Percentiles rank a stretch among this genome's conserved stretches.
Evolutionary conservation across 2,888 invertebrate genomes (phyloP).

Genomic region (Cecidostiba fungosa): DNA sequence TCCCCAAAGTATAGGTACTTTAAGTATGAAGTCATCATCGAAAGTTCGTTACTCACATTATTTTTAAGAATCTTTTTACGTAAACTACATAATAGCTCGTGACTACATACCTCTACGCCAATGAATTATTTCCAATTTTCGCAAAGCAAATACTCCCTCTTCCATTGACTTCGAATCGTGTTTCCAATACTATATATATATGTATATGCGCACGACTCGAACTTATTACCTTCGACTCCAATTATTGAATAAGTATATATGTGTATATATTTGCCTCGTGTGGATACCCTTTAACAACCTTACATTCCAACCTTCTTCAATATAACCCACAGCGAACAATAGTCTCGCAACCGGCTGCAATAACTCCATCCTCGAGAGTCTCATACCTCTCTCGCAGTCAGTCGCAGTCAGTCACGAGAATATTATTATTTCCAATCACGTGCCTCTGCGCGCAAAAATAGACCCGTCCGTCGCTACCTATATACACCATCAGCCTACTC

Average conservation of each 20-base stretch:
- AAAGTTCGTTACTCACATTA: background rate
- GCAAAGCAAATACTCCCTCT: background rate
- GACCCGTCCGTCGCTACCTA: background rate
- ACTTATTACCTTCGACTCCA: background rate
- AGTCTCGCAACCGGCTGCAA: slow-evolving; percentile 1
- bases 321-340: slow-evolving; percentile 9
- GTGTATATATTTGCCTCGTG: background rate
- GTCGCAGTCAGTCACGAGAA: slow-evolving; percentile 7
- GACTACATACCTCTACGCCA: background rate
- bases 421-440: slow-evolving; percentile 26
- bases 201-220: too few relatives aligned
- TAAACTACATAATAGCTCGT: background rate
- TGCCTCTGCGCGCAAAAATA: background rate
- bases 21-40: background rate
- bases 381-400: background rate
- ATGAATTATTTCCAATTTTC: background rate
- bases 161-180: background rate
- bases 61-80: background rate
- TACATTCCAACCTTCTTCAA: slow-evolving; percentile 10
- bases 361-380: background rate
- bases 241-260: slow-evolving; percentile 6
- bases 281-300: slow-evolving; percentile 3
- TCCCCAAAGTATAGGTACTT: too few relatives aligned
- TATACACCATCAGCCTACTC: background rate
- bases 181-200: background rate